phyloP scores from a whole-genome alignment of 2,797 vertebrate species.

The Luscinia luscinia region DNA sequence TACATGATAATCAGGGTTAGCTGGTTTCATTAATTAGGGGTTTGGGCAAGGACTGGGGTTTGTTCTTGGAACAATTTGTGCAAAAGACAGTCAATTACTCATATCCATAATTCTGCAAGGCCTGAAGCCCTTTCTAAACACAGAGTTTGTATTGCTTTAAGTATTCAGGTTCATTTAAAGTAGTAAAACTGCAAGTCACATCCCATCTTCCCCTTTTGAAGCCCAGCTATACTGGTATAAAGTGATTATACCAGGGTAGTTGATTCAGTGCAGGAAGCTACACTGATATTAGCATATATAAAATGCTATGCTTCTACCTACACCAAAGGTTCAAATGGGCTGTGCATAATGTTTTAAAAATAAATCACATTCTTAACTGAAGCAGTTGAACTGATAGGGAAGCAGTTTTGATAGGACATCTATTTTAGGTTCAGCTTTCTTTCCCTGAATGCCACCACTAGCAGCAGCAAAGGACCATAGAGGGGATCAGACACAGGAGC shows the following conservation, averaged over 20 bases:
- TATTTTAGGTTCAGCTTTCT: not conserved
- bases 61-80: conserved; percentile 19
- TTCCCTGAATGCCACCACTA: not conserved
- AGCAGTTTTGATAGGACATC: conserved; percentile 1
- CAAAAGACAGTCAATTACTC: conserved; percentile 1
- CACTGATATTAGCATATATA: not conserved
- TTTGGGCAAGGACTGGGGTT: not conserved
- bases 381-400: not conserved
- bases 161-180: conserved; percentile 18
- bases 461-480: not conserved
- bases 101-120: not conserved
- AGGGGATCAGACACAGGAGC: not conserved
- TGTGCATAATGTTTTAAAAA: conserved; percentile 24
- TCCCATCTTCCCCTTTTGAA: not conserved
- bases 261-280: not conserved
- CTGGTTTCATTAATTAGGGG: conserved; percentile 44
- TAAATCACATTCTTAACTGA: not conserved
- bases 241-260: not conserved
- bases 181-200: conserved; percentile 15
- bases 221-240: not conserved
- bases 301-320: not conserved
- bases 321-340: not conserved
- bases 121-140: conserved; percentile 6
- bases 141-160: not conserved
- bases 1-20: conserved; percentile 39